phyloP scores from a whole-genome alignment of 2,888 invertebrate genomes.

The Dyspetes luteomarginatus region DNA sequence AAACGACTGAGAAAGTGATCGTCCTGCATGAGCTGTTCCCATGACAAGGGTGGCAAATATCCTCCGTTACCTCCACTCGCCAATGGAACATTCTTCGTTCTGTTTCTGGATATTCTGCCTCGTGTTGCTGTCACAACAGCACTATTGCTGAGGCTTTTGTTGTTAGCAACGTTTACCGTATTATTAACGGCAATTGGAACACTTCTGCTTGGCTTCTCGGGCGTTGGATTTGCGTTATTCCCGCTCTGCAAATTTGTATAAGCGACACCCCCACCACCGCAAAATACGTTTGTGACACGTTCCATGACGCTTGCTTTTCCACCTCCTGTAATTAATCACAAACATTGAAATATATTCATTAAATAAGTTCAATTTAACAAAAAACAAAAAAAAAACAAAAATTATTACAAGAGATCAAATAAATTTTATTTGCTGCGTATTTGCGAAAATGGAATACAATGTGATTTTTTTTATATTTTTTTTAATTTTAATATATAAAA shows the following conservation, averaged over 20 bases:
- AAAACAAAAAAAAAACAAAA: neutral
- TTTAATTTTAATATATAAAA: too few relatives aligned
- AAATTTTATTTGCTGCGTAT: too few relatives aligned
- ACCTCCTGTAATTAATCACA: conserved; percentile 79
- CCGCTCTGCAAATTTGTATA: conserved; percentile 79
- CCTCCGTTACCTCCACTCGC: conserved; percentile 77
- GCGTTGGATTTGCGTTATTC: conserved; percentile 77
- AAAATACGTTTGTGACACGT: conserved; percentile 93
- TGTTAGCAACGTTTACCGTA: conserved; percentile 75
- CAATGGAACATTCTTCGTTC: conserved; percentile 73
- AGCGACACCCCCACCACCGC: conserved; percentile 89
- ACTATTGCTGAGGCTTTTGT: conserved; percentile 77
- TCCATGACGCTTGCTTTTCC: conserved; percentile 91
- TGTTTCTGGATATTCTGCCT: conserved; percentile 73
- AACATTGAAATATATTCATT: neutral
- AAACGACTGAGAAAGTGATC: conserved; percentile 93
- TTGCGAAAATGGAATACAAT: too few relatives aligned
- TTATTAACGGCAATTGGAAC: conserved; percentile 73
- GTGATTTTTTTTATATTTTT: too few relatives aligned
- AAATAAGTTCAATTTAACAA: conserved; percentile 4
- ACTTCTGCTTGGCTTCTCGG: conserved; percentile 81
- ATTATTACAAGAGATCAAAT: too few relatives aligned
- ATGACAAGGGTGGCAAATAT: conserved; percentile 82
- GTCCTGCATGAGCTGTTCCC: conserved; percentile 92
- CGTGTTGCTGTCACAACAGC: conserved; percentile 66